Evolutionary conservation across 2,797 vertebrate species (phyloP).

Genomic region (Phylloscopus collybita): DNA sequence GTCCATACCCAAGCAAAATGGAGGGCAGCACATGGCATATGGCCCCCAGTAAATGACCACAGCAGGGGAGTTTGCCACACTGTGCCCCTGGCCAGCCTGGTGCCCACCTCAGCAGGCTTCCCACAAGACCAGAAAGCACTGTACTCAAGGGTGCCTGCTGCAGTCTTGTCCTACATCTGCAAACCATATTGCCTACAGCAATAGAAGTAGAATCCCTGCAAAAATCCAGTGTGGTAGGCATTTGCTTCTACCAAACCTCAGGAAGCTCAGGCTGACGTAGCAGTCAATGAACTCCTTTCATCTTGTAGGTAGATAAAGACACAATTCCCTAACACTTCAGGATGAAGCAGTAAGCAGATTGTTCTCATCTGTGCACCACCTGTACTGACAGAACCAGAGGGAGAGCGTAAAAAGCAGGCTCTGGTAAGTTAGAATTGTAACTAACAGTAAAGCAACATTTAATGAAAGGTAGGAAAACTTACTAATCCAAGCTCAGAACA

Average conservation of each 20-base stretch:
- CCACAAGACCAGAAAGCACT: neutral
- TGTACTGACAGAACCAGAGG: neutral
- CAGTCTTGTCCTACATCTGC: neutral
- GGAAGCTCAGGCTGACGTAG: neutral
- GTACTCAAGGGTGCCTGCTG: neutral
- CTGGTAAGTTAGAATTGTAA: neutral
- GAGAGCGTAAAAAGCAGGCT: neutral
- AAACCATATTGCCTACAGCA: neutral
- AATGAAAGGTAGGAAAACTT: neutral
- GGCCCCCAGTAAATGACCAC: neutral
- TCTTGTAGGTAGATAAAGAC: neutral
- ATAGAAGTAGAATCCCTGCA: neutral
- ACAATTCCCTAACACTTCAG: neutral
- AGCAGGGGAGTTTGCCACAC: neutral
- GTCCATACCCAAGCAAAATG: rapidly evolving
- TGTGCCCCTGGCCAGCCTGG: rapidly evolving
- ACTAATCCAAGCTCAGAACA: neutral
- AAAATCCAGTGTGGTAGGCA: neutral
- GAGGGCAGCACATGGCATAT: neutral
- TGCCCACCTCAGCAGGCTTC: neutral
- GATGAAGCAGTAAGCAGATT: neutral
- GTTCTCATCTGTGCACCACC: neutral
- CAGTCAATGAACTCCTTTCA: neutral
- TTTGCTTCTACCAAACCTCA: neutral
- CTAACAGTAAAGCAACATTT: neutral